phyloP scores from a whole-genome alignment of 2,113 vertebrate species.

The Sus scrofa region DNA sequence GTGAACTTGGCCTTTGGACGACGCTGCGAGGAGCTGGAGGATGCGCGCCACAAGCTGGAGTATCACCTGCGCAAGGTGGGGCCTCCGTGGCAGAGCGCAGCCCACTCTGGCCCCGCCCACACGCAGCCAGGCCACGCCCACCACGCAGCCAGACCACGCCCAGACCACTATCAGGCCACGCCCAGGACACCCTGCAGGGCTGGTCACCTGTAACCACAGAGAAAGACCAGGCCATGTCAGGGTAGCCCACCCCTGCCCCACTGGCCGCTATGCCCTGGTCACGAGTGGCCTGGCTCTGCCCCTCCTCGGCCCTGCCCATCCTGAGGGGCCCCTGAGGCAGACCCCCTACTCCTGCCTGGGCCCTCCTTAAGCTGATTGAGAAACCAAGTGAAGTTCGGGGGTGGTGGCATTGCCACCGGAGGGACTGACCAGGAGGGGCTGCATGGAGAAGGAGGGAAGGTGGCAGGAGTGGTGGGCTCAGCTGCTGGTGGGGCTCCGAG shows the following conservation, averaged over 20 bases:
- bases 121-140: neutral
- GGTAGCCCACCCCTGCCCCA: neutral
- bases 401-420: neutral
- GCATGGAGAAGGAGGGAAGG: neutral
- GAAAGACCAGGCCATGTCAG: neutral
- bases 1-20: conserved; percentile 89
- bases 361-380: neutral
- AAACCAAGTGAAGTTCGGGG: neutral
- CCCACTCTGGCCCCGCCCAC: neutral
- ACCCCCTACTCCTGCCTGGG: neutral
- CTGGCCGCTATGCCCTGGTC: neutral
- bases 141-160: fast-evolving
- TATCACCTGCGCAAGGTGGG: conserved; percentile 88
- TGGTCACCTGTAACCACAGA: neutral
- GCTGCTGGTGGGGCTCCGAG: neutral
- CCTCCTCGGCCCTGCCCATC: neutral
- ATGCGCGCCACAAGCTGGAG: conserved; percentile 89
- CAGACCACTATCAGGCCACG: neutral
- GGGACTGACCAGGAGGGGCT: neutral
- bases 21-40: conserved; percentile 88
- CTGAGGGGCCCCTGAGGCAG: neutral
- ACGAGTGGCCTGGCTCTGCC: neutral
- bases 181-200: neutral
- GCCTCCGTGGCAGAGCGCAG: fast-evolving
- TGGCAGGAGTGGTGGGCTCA: neutral